phyloP scores from a whole-genome alignment of 2,113 vertebrate genomes.

The Petrocephalus microphthalmus region DNA sequence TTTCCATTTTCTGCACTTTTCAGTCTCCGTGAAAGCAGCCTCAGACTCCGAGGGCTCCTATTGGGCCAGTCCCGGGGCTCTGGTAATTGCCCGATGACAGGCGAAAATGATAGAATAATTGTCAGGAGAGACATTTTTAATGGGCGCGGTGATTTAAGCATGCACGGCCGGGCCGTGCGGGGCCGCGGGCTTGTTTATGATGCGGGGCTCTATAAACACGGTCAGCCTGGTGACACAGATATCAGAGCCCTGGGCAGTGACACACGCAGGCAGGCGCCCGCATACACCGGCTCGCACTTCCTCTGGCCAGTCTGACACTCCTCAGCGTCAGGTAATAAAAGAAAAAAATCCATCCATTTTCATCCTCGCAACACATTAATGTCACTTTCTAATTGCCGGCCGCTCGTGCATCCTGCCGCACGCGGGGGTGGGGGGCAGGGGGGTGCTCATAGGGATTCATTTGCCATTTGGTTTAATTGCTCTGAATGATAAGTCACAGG shows the following conservation, averaged over 20 bases:
- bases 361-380: slow-evolving; percentile 50
- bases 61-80: slow-evolving; percentile 80
- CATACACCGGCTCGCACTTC: slow-evolving; percentile 83
- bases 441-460: slow-evolving; percentile 48
- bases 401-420: slow-evolving; percentile 9
- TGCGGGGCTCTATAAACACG: slow-evolving; percentile 98
- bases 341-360: slow-evolving; percentile 66
- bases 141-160: slow-evolving; percentile 97
- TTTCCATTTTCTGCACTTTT: slow-evolving; percentile 88
- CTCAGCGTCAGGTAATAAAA: slow-evolving; percentile 89
- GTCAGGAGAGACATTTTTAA: slow-evolving; percentile 96
- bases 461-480: slow-evolving; percentile 65
- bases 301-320: slow-evolving; percentile 83
- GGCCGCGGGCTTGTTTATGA: slow-evolving; percentile 96
- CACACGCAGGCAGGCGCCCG: slow-evolving; percentile 82
- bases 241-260: slow-evolving; percentile 89
- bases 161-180: slow-evolving; percentile 88
- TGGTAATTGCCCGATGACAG: slow-evolving; percentile 98
- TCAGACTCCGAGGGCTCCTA: slow-evolving; percentile 71
- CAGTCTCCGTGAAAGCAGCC: slow-evolving; percentile 74
- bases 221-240: slow-evolving; percentile 92
- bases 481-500: slow-evolving; percentile 34
- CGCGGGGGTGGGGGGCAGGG: slow-evolving; percentile 35
- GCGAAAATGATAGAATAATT: slow-evolving; percentile 99
- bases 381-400: slow-evolving; percentile 57